Conservation (phyloP, 2,113 vertebrate species). For the Dendrocopos noguchii region DNA sequence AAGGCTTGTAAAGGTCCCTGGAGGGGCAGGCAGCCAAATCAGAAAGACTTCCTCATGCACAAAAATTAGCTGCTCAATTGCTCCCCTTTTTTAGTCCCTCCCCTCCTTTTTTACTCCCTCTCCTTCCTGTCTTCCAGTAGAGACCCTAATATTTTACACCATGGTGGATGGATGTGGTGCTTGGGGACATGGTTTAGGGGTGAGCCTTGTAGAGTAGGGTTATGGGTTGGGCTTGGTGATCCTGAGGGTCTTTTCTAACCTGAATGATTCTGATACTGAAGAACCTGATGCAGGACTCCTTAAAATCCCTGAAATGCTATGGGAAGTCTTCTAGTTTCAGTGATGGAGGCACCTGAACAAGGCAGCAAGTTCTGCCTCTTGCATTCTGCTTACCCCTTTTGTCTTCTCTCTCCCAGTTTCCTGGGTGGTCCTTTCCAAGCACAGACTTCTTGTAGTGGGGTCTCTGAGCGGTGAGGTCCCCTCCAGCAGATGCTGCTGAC, state of each 20-base stretch:
- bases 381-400: neutral
- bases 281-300: accelerated
- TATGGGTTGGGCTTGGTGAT: too few relatives aligned
- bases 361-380: neutral
- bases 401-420: neutral
- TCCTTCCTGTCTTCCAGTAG: accelerated
- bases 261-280: neutral
- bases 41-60: neutral
- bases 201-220: too few relatives aligned
- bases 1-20: neutral
- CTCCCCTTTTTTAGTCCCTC: neutral
- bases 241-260: too few relatives aligned
- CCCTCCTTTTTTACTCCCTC: too few relatives aligned
- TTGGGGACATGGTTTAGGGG: too few relatives aligned
- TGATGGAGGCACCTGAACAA: neutral
- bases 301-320: neutral
- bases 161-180: too few relatives aligned
- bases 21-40: neutral
- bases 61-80: neutral
- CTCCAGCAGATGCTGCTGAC: neutral
- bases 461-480: neutral
- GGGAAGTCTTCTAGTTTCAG: neutral
- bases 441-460: neutral
- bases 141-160: neutral
- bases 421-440: neutral